A percentile compares a stretch with the other conserved stretches of the same genome.
phyloP scores from a whole-genome alignment of 2,888 invertebrate species.

The Aleiodes alternator region DNA sequence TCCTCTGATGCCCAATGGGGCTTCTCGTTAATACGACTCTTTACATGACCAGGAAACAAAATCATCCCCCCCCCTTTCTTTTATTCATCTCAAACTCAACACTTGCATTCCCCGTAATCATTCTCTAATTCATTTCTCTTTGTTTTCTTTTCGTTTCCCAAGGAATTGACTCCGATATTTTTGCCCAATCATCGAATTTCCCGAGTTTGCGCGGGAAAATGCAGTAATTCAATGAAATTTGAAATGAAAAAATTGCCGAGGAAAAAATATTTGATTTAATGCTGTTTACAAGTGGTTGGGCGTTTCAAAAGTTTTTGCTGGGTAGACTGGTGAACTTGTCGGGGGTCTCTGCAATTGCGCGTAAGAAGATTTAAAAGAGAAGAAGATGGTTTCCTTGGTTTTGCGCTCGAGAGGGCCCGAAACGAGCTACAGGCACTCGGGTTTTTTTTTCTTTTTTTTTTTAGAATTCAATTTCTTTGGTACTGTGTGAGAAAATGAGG shows the following conservation, averaged over 20 bases:
- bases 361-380: conserved; percentile 38
- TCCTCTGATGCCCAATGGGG: conserved; percentile 66
- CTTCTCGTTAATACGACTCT: conserved; percentile 61
- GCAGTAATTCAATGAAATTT: neutral
- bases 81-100: conserved; percentile 47
- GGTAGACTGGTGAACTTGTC: conserved; percentile 32
- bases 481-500: conserved; percentile 61
- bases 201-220: neutral
- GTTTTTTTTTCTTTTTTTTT: too few relatives aligned
- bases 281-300: conserved; percentile 7
- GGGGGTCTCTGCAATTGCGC: conserved; percentile 42
- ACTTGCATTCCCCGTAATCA: conserved; percentile 54
- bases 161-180: conserved; percentile 24
- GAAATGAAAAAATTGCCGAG: neutral
- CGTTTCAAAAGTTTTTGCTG: conserved; percentile 16
- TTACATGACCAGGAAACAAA: conserved; percentile 64
- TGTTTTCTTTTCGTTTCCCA: conserved; percentile 36
- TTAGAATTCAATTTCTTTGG: neutral
- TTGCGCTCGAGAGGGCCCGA: conserved; percentile 38
- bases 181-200: conserved; percentile 29
- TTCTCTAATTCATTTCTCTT: conserved; percentile 25
- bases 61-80: conserved; percentile 54
- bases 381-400: conserved; percentile 20
- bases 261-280: conserved; percentile 1
- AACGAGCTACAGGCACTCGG: conserved; percentile 29